These are phyloP conservation scores for Teinopalpus imperialis DNA, from an alignment of 2,888 invertebrate species.

Conservation along the genomic window DNA sequence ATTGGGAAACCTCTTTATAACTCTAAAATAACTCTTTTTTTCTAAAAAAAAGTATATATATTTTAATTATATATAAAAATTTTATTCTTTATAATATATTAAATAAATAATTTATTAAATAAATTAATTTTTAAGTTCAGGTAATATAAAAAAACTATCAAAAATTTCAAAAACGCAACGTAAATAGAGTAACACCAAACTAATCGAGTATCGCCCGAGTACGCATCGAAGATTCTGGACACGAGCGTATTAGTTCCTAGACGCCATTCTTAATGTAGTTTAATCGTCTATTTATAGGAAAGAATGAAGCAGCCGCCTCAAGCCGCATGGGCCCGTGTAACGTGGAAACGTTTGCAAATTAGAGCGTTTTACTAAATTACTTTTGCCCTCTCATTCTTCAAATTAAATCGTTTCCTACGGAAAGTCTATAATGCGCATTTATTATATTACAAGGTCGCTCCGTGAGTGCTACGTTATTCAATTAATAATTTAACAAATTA, in stretches of 20 bases:
- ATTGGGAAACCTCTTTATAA: too few species aligned
- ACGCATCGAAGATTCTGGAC: conserved; percentile 41
- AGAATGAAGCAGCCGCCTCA: conserved; percentile 62
- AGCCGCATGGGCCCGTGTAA: conserved; percentile 59
- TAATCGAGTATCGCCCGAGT: conserved; percentile 1
- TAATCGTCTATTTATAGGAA: conserved; percentile 69
- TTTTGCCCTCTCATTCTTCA: conserved; percentile 9
- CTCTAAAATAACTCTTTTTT: too few species aligned
- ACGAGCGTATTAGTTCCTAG: conserved; percentile 52
- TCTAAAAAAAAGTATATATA: too few species aligned
- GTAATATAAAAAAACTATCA: too few species aligned
- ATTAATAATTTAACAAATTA: too few species aligned
- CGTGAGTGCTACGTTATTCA: neutral
- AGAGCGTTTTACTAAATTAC: conserved; percentile 22
- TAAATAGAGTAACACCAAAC: neutral
- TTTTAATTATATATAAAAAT: too few species aligned
- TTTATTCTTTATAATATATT: too few species aligned
- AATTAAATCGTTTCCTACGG: conserved; percentile 3
- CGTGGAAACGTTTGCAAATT: conserved; percentile 42
- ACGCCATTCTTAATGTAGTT: conserved; percentile 50
- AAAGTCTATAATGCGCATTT: conserved; percentile 16
- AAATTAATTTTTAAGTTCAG: too few species aligned
- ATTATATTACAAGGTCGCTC: conserved; percentile 17
- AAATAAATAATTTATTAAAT: too few species aligned
- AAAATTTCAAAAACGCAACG: too few species aligned